A percentile compares a stretch with the other conserved stretches of the same genome.
Conservation (phyloP, 2,888 invertebrate species). For the Drosophila vallismaia region DNA sequence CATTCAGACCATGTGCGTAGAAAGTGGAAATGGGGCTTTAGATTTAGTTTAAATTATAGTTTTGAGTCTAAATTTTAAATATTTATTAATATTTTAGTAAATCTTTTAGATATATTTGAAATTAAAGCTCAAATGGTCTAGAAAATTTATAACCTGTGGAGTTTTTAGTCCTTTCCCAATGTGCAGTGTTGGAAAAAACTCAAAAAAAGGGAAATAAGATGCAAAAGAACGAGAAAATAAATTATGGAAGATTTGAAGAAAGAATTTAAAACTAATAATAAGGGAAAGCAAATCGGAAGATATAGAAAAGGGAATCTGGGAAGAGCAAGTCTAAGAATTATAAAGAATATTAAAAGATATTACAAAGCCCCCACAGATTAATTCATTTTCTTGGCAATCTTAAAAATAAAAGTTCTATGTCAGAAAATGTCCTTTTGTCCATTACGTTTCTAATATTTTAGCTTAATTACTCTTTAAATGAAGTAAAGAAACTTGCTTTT, state of each 20-base stretch:
- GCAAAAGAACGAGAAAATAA: conserved; percentile 2
- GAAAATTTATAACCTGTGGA: too few species aligned
- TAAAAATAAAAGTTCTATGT: neutral
- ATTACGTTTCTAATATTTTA: neutral
- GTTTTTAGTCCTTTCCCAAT: neutral
- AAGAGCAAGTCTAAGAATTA: neutral
- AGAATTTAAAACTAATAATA: neutral
- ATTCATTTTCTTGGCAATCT: neutral
- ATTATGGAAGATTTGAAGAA: conserved; percentile 16
- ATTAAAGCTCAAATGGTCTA: too few species aligned
- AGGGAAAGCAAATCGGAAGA: neutral
- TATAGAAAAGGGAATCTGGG: neutral
- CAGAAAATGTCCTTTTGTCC: neutral
- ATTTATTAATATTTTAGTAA: too few species aligned
- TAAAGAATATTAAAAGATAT: neutral
- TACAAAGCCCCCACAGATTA: neutral
- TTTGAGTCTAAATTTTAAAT: too few species aligned
- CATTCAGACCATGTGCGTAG: conserved; percentile 24
- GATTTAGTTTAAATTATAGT: too few species aligned
- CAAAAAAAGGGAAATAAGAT: conserved; percentile 4
- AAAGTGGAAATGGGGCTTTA: conserved; percentile 3
- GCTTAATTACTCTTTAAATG: neutral
- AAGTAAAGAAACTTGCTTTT: neutral
- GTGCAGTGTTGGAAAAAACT: neutral
- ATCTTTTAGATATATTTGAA: too few species aligned